phyloP scores from a whole-genome alignment of 2,888 invertebrate species.

The Prenolepis imparis region DNA sequence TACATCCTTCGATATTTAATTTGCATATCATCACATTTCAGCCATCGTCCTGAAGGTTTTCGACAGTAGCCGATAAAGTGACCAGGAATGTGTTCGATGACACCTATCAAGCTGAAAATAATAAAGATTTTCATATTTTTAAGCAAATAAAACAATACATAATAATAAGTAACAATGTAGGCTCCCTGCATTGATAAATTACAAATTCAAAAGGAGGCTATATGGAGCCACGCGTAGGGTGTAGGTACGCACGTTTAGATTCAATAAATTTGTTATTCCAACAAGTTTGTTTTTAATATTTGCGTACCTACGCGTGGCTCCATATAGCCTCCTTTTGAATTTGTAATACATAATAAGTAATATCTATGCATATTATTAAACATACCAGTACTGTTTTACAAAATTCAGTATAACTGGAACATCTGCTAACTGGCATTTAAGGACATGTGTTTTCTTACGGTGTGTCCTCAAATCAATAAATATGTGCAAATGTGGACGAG shows the following conservation, averaged over 20 bases:
- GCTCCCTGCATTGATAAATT: no score
- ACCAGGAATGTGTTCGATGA: background rate
- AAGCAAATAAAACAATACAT: background rate
- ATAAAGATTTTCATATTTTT: background rate
- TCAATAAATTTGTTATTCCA: no score
- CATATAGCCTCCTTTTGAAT: no score
- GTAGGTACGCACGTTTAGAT: no score
- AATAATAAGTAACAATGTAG: no score
- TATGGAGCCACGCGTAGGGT: no score
- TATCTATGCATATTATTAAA: background rate
- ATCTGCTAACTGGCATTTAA: background rate
- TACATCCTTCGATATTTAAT: background rate
- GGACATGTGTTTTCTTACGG: background rate
- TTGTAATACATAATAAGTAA: background rate
- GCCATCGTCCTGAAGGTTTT: constrained; percentile 22
- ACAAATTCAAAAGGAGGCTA: no score
- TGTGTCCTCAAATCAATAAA: background rate
- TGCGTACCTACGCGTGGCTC: no score
- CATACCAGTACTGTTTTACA: background rate
- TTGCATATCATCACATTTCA: constrained; percentile 17
- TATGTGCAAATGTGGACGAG: no score
- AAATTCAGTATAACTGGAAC: background rate
- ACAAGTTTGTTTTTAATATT: no score
- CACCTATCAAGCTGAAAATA: constrained; percentile 17
- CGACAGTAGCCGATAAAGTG: constrained; percentile 13